Base-by-base conservation (phyloP, 2,888 invertebrate genomes). In the Melinaea menophilus region DNA sequence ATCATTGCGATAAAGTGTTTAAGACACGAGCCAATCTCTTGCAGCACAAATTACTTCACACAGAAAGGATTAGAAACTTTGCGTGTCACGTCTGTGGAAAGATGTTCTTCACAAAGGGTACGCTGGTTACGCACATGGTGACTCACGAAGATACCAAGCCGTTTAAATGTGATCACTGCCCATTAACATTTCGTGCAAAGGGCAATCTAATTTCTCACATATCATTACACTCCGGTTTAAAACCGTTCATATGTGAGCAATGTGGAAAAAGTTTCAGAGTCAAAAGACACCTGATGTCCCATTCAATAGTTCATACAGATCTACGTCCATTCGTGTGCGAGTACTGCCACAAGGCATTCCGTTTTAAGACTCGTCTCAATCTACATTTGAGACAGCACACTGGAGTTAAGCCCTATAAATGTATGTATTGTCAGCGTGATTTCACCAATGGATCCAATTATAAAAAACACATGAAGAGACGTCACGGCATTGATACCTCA, bases 381-480 rank as follows among this genome's bases (percentile, higher is more conserved):
- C 71, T 90, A 0, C 91, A 90, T 71, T 67, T 90, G 55, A 72
- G 90, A 7, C 90, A 90, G 54, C 91, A 91, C n/a, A 91, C 91
- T 0, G 91, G 91, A 0, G 88, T 86, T 0, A 90, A 89, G 47
- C 91, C 91, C 0, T 90, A 90, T 45, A 81, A 77, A 13, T 90
- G 91, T 78, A 63, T 82, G 0, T 84, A 82, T 31, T 91, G 91
- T 67, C 82, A 85, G 64, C 66, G 90, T 13, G 88, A 88, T 66
- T 91, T 90, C 22, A 90, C 90, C 0, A 90, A 90, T n/a, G 90
- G 90, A 0, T 90, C 90, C 0, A 90, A 90, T 73, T 87, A 76
- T 69, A 90, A 91, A 47, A 90, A 90, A 60, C 90, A 90, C 77
- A 90, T 90, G 90, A 88, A 82, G 57, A 70, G 90, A 2, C 77